Evolutionary conservation across 1,140 invertebrate species (phyloP).

Genomic region (Ganaspis sp.): DNA sequence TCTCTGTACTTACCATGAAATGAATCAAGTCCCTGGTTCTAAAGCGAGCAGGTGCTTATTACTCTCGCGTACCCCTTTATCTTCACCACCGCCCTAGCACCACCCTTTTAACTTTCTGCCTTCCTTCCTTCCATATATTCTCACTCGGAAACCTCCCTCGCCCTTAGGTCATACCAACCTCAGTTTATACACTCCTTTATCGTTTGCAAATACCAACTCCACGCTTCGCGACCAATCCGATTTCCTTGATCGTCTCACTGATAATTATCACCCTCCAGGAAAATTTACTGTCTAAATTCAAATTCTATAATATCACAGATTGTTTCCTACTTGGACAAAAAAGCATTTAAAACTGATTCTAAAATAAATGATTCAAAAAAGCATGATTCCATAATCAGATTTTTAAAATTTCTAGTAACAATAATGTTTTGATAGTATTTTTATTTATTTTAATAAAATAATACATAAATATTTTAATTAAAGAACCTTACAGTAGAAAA

Average conservation of each 20-base stretch:
- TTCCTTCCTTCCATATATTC: constrained; percentile 62
- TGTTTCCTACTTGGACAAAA: neutral
- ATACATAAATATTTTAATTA: too few species aligned
- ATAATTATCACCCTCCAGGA: constrained; percentile 18
- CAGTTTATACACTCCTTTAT: constrained; percentile 43
- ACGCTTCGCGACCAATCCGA: constrained; percentile 47
- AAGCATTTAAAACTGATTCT: too few species aligned
- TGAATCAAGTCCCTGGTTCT: constrained; percentile 74
- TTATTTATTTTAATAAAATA: too few species aligned
- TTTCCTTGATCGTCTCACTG: constrained; percentile 44
- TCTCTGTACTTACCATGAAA: constrained; percentile 76
- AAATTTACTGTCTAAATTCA: neutral
- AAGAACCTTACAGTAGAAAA: too few species aligned
- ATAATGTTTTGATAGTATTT: too few species aligned
- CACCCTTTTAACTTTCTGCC: constrained; percentile 43
- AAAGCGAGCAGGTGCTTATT: constrained; percentile 76
- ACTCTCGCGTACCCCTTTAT: constrained; percentile 64
- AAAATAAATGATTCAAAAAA: too few species aligned
- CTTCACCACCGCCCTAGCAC: constrained; percentile 44
- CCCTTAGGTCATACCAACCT: constrained; percentile 68
- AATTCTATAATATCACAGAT: neutral
- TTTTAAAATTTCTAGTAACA: too few species aligned
- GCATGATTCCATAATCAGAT: too few species aligned
- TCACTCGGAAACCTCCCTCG: constrained; percentile 67
- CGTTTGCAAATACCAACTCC: constrained; percentile 46